phyloP scores from a whole-genome alignment of 2,888 invertebrate species.

The Stenichneumon culpator region DNA sequence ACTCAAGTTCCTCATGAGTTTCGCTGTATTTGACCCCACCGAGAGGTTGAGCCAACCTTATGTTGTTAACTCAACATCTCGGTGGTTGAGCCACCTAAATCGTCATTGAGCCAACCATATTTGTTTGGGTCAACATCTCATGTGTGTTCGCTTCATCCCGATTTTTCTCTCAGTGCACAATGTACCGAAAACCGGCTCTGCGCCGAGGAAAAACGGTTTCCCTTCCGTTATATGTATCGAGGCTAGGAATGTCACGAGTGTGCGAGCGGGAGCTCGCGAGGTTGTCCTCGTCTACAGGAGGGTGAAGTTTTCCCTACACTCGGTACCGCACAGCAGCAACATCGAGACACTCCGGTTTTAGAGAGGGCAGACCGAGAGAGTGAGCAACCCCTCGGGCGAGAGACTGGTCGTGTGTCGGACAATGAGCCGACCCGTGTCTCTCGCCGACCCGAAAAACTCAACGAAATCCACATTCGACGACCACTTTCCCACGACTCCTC shows the following conservation, averaged over 20 bases:
- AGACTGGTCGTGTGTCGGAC: conserved; percentile 78
- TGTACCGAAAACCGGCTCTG: conserved; percentile 33
- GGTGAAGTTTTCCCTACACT: conserved; percentile 21
- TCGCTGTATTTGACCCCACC: too few relatives aligned
- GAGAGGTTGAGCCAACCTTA: too few relatives aligned
- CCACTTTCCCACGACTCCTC: conserved; percentile 82
- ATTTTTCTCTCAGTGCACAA: too few relatives aligned
- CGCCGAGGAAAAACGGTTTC: conserved; percentile 53
- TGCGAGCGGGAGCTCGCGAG: background rate
- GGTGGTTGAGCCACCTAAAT: too few relatives aligned
- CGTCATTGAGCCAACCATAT: too few relatives aligned
- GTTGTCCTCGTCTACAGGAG: conserved; percentile 29
- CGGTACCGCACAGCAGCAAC: conserved; percentile 34
- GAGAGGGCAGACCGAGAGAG: conserved; percentile 56
- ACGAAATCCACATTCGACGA: conserved; percentile 72
- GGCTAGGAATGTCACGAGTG: conserved; percentile 37
- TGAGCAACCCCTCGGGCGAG: conserved; percentile 52
- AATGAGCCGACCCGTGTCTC: conserved; percentile 74
- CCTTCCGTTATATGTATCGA: conserved; percentile 50
- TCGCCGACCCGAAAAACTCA: conserved; percentile 68
- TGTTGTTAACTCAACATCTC: too few relatives aligned
- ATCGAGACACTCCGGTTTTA: conserved; percentile 36
- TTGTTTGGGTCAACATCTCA: too few relatives aligned
- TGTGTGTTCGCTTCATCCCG: too few relatives aligned
- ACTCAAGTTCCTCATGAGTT: too few relatives aligned